Evolutionary conservation across 2,113 vertebrate genomes (phyloP).

Genomic region (Bos indicus): DNA sequence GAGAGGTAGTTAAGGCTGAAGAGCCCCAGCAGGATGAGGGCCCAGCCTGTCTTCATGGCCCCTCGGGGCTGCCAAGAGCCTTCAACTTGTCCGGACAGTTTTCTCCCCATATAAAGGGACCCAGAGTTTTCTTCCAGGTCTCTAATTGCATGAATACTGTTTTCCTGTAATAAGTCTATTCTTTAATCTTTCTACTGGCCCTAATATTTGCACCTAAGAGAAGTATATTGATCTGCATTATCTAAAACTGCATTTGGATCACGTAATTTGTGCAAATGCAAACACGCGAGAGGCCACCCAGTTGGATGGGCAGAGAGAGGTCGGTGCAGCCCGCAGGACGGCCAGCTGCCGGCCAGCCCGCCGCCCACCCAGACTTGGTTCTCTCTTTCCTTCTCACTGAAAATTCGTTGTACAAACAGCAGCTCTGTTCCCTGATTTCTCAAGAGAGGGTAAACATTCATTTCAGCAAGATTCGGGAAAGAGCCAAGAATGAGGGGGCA

Average conservation of each 20-base stretch:
- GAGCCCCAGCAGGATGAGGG: not conserved
- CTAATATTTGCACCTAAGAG: too few relatives aligned
- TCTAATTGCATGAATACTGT: not conserved
- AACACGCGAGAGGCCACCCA: fast-evolving
- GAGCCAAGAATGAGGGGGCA: not conserved
- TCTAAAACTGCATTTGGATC: not conserved
- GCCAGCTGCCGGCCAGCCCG: too few relatives aligned
- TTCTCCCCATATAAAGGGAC: too few relatives aligned
- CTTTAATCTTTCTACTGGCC: not conserved
- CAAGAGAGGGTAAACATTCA: not conserved
- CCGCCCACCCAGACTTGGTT: not conserved
- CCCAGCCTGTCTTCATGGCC: not conserved
- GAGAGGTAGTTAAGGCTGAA: not conserved
- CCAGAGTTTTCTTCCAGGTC: not conserved
- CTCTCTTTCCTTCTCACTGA: not conserved
- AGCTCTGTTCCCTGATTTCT: not conserved
- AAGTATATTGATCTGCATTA: not conserved
- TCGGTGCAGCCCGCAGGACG: fast-evolving
- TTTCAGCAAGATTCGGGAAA: not conserved
- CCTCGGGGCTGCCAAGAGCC: not conserved
- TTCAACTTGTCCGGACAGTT: not conserved
- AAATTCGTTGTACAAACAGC: not conserved
- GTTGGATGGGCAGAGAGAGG: fast-evolving
- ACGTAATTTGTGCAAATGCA: fast-evolving
- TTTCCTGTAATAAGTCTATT: not conserved